Base-by-base conservation (phyloP, 2,888 invertebrate genomes). In the Stegophylla sp. region DNA sequence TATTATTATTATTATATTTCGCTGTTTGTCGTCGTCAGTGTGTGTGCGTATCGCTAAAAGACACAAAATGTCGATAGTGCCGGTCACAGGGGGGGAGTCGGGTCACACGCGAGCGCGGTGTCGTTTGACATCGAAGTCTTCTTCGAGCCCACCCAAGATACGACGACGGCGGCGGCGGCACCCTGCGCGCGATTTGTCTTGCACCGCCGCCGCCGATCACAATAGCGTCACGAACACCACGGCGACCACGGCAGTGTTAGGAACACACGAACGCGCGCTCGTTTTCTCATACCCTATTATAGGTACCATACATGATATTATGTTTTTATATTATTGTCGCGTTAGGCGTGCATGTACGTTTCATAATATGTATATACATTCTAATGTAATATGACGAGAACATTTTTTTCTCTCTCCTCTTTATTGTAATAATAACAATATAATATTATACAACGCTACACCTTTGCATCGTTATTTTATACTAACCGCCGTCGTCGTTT, bases 81-180 rank as follows among this genome's bases (percentile, higher is more conserved):
- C 7, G 34, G 34, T 34, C 34, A n/a, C n/a, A n/a, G n/a, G 34
- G 3, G 34, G 34, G 34, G 34, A 34, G 34, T 3, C 4, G n/a
- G 17, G 51, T 15, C 51, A 51, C 51, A 51, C 17, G 17, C 17
- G 17, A 17, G 17, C 13, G 56, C 72, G 56, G 41, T 34, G 17
- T 72, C 56, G 56, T 72, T 72, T 72, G 72, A 56, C 56, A 56
- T 59, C 17, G 41, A 3, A 17, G 10, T 56, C 56, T 72, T 72
- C 72, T 41, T 41, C 72, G 72, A 72, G 72, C 56, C 72, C 72
- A 72, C 72, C 72, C 72, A 72, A 56, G 72, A 10, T 43, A 72
- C 17, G 17, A 23, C 56, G 56, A 10, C 20, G 56, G 56, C 71
- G 53, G 51, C 69, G 28, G 69, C 48, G 69, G 56, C 72, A 72